phyloP scores from a whole-genome alignment of 2,113 vertebrate genomes.

The Nesoenas mayeri region DNA sequence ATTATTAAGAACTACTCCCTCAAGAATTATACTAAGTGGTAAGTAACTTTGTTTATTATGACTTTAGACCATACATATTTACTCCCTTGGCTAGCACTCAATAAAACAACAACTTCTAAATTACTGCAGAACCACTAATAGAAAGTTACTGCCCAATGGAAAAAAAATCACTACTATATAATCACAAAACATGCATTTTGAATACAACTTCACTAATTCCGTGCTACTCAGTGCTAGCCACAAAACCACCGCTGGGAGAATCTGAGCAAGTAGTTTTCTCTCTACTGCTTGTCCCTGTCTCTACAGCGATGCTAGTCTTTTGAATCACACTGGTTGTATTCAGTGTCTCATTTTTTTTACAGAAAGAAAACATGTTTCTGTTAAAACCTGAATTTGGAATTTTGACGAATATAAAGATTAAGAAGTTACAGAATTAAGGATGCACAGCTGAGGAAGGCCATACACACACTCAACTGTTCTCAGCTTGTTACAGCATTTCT shows the following conservation, averaged over 20 bases:
- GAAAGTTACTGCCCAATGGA: neutral
- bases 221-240: neutral
- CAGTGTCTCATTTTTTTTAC: neutral
- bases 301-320: rapidly evolving
- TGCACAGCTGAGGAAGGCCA: neutral
- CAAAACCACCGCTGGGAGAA: neutral
- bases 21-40: neutral
- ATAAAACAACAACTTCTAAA: neutral
- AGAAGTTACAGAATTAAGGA: neutral
- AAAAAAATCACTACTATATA: neutral
- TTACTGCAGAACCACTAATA: neutral
- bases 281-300: neutral
- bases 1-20: neutral
- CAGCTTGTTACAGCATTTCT: neutral
- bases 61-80: neutral
- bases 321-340: neutral
- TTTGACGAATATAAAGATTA: neutral
- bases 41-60: neutral
- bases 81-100: neutral
- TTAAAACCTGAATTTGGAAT: neutral
- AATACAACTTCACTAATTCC: neutral
- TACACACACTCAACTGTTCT: neutral
- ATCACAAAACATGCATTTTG: neutral
- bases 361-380: neutral
- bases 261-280: neutral